Evolutionary conservation across 2,797 vertebrate species (phyloP), one percentile per base, ranked within the genome.

Genomic region (Geotrypetes seraphini): DNA sequence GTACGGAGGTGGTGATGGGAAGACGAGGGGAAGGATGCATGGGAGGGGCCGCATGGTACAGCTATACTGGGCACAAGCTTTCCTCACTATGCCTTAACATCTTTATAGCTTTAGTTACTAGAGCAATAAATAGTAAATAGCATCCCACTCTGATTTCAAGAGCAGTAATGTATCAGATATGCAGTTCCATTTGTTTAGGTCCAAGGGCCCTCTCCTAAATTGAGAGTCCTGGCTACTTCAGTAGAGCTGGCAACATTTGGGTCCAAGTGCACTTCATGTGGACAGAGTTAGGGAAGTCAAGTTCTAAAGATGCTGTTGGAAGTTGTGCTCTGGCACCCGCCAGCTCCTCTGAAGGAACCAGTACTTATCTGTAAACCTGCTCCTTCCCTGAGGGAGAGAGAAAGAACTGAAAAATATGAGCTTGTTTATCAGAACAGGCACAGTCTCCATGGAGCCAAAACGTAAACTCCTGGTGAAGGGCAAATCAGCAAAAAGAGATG

Each of bases 281-380:
- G 24, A 31, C 5, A 15, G 10, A 1, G 1, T 3, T 9, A 5
- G 20, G 6, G 2, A 19, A 28, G 36, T 1, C 3, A 4, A 1
- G 14, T 33, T 11, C 20, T 20, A 20, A 28, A 19, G 35, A 21
- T 6, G 1, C 1, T 0, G 0, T 16, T 5, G 1, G 3, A 12
- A 8, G 10, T 7, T 25, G 12, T 9, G 0, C 1, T 9, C 9
- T 1, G 1, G 3, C 12, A 16, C 1, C 8, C 1, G 14, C 0
- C 0, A 4, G 1, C 25, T 16, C 29, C 19, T 22, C 14, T 16
- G 8, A 22, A 5, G 5, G 4, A 5, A 7, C 13, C 16, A 18
- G 11, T 11, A 8, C 7, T 12, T n/a, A 13, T 9, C 19, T 22
- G 16, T 14, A 15, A 39, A 9, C 7, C 16, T n/a, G n/a, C n/a